Evolutionary conservation across 2,113 vertebrate genomes (phyloP).

Genomic region (Rattus norvegicus): GRCr8 NC_086034.1:30800501-30801000

Average conservation of each 20-base stretch:
- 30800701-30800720: background rate
- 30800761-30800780: background rate
- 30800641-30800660: background rate
- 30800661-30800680: background rate
- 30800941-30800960: background rate
- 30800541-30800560: background rate
- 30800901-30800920: background rate
- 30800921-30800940: background rate
- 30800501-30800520: background rate
- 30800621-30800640: background rate
- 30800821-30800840: background rate
- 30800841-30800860: background rate
- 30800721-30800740: too few species aligned
- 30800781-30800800: background rate
- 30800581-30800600: background rate
- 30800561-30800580: background rate
- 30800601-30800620: fast-evolving
- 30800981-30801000: background rate
- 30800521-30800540: background rate
- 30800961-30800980: background rate
- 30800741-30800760: background rate
- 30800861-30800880: background rate
- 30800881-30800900: background rate
- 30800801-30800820: background rate
- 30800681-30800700: background rate